Conservation (phyloP, 30 jellyfish, hydroid and myxozoan species). For the Hydra vulgaris region DNA sequence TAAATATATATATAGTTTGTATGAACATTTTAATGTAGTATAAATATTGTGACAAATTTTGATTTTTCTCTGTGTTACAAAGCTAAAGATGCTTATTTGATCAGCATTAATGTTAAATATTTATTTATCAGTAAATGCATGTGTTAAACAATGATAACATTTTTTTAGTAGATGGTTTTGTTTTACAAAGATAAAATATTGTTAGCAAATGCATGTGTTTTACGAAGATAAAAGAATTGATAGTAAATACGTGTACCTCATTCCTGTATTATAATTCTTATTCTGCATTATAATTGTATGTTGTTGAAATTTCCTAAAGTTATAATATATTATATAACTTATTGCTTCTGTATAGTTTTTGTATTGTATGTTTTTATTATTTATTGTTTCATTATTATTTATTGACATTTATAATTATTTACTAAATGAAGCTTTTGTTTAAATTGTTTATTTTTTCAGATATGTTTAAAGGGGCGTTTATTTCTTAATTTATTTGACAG, state of each 20-base stretch:
- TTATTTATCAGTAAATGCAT: neutral
- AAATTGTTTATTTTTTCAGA: neutral
- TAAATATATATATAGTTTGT: neutral
- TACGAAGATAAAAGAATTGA: neutral
- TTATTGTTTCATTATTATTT: neutral
- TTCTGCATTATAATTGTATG: neutral
- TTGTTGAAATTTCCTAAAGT: neutral
- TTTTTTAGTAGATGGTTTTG: neutral
- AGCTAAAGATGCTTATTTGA: neutral
- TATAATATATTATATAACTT: neutral
- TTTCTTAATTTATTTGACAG: neutral
- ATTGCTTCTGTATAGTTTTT: neutral
- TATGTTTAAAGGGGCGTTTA: neutral
- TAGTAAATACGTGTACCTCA: neutral
- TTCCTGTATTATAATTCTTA: neutral
- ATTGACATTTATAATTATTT: neutral
- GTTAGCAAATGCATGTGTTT: neutral
- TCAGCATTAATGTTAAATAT: neutral
- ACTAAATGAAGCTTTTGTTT: neutral
- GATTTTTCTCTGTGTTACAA: neutral
- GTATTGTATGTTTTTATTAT: neutral
- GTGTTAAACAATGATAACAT: neutral
- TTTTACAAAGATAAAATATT: neutral
- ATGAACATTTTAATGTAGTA: neutral
- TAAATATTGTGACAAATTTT: neutral